Evolutionary conservation across 2,797 vertebrate species (phyloP).

Genomic region (Sarcophilus harrisii): DNA sequence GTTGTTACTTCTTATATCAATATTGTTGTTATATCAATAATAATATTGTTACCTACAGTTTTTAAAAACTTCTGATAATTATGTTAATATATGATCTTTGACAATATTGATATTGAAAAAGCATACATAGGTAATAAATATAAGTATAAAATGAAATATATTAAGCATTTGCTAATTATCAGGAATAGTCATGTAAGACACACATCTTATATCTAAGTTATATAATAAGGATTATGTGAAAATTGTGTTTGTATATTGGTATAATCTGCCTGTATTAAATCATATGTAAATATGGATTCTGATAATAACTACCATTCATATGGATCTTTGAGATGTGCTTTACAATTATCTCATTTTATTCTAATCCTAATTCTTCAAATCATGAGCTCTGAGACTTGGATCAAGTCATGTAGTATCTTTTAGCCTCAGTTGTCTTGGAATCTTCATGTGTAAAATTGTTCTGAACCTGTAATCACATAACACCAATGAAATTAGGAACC

Average conservation of each 20-base stretch:
- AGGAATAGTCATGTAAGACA: neutral
- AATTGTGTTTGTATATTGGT: neutral
- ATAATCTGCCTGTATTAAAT: neutral
- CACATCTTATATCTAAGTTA: neutral
- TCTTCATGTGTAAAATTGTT: neutral
- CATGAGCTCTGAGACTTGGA: neutral
- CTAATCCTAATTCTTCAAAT: neutral
- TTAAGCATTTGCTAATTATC: neutral
- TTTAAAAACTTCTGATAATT: neutral
- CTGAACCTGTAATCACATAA: neutral
- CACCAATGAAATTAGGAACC: neutral
- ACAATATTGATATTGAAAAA: neutral
- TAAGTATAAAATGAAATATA: neutral
- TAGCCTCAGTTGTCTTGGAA: neutral
- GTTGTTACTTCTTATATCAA: neutral
- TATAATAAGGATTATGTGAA: neutral
- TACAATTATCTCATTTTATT: neutral
- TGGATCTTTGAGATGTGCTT: neutral
- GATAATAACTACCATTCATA: neutral
- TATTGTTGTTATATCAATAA: neutral
- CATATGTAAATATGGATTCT: neutral
- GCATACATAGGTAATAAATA: neutral
- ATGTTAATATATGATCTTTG: constrained; percentile 46
- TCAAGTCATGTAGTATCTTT: neutral
- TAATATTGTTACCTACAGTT: constrained; percentile 9